phyloP scores from a whole-genome alignment of 2,113 vertebrate genomes.

The Pimephales promelas region DNA sequence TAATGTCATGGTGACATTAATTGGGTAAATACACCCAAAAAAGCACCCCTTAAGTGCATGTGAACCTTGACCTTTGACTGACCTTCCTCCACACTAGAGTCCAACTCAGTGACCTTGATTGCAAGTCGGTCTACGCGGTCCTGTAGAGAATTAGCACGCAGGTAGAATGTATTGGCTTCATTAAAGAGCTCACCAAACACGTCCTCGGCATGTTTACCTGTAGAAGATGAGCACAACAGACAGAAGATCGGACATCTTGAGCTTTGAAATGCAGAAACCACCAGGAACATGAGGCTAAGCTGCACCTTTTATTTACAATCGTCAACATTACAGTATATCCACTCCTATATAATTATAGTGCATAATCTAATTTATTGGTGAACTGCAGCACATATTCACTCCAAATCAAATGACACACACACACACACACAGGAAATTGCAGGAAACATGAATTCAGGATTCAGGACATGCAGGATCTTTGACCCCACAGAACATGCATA shows the following conservation, averaged over 20 bases:
- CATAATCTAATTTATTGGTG: neutral
- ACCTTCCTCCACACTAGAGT: slow-evolving; percentile 91
- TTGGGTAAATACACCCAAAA: neutral
- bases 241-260: neutral
- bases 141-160: slow-evolving; percentile 93
- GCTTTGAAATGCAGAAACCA: neutral
- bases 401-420: neutral
- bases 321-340: neutral
- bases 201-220: slow-evolving; percentile 96
- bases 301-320: too few relatives aligned
- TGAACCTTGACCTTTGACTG: slow-evolving; percentile 60
- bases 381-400: neutral
- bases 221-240: neutral
- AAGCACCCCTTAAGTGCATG: neutral
- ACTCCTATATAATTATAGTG: neutral
- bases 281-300: too few relatives aligned
- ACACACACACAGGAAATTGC: neutral
- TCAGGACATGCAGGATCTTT: neutral
- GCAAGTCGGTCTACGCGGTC: slow-evolving; percentile 93
- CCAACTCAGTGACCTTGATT: slow-evolving; percentile 86
- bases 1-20: too few relatives aligned
- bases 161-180: slow-evolving; percentile 94
- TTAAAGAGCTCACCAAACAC: slow-evolving; percentile 95
- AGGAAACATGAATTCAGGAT: neutral
- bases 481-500: neutral